Evolutionary conservation across 2,113 vertebrate species (phyloP).

Genomic region (Bos javanicus): DNA sequence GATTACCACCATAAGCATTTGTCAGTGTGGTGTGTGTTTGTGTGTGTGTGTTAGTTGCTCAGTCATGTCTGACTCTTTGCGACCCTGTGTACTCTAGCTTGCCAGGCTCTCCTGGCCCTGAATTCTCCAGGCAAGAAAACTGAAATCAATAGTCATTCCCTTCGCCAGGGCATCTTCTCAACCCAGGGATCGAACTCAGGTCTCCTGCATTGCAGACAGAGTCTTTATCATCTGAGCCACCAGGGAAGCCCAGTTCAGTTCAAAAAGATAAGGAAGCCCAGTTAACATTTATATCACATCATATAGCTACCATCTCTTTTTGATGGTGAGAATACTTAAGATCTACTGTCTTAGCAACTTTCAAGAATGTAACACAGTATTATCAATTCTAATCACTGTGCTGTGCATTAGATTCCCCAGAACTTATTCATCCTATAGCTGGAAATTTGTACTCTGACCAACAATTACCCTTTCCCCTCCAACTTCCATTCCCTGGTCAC

Average conservation of each 20-base stretch:
- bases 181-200: not conserved
- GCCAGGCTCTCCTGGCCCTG: not conserved
- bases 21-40: not conserved
- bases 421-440: not conserved
- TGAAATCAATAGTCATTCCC: not conserved
- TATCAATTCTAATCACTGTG: not conserved
- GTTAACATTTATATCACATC: not conserved
- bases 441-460: not conserved
- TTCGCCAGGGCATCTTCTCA: not conserved
- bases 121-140: not conserved
- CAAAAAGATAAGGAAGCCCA: not conserved
- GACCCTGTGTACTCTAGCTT: not conserved
- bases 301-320: not conserved
- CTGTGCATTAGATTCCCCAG: not conserved
- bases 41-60: not conserved
- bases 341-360: not conserved
- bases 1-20: not conserved
- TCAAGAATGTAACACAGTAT: not conserved
- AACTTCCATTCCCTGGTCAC: not conserved
- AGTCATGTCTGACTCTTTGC: not conserved
- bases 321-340: not conserved
- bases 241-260: not conserved
- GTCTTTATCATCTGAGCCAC: not conserved
- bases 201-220: not conserved
- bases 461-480: not conserved